These are phyloP conservation scores for Delia radicum DNA, from an alignment of 1,140 invertebrate species.

Conservation along the genomic window DNA sequence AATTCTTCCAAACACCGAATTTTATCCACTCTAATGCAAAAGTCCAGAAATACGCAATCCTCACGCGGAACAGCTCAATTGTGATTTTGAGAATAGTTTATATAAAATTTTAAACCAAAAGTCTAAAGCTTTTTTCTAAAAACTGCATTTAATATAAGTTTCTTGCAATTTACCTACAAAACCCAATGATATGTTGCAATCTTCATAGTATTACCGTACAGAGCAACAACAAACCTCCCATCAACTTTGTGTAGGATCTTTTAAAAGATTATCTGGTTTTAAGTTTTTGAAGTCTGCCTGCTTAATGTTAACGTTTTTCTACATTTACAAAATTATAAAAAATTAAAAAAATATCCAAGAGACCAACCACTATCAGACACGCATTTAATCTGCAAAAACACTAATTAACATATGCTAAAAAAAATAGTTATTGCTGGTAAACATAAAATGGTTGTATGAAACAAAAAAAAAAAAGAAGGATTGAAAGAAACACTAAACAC, in stretches of 20 bases:
- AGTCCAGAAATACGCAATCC: too few species aligned
- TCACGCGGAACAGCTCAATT: too few species aligned
- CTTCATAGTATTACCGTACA: too few species aligned
- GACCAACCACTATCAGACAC: neutral
- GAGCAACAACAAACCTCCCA: neutral
- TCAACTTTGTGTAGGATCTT: neutral
- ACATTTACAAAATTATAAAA: neutral
- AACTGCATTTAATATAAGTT: too few species aligned
- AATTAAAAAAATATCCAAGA: neutral
- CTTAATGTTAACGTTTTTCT: constrained; percentile 12
- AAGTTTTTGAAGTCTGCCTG: neutral
- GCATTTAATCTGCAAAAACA: constrained; percentile 17
- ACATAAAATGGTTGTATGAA: neutral
- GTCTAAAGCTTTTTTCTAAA: too few species aligned
- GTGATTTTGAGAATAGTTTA: too few species aligned
- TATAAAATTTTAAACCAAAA: too few species aligned
- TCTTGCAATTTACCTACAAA: too few species aligned
- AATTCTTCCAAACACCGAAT: too few species aligned
- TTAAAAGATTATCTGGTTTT: neutral
- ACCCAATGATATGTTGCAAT: too few species aligned
- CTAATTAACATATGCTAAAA: constrained; percentile 7
- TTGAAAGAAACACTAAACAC: constrained; percentile 13
- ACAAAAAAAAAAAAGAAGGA: neutral
- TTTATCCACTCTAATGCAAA: too few species aligned
- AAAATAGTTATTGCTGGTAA: neutral